Conservation (phyloP, 2,113 vertebrate genomes). For the Hyaena hyaena region DNA sequence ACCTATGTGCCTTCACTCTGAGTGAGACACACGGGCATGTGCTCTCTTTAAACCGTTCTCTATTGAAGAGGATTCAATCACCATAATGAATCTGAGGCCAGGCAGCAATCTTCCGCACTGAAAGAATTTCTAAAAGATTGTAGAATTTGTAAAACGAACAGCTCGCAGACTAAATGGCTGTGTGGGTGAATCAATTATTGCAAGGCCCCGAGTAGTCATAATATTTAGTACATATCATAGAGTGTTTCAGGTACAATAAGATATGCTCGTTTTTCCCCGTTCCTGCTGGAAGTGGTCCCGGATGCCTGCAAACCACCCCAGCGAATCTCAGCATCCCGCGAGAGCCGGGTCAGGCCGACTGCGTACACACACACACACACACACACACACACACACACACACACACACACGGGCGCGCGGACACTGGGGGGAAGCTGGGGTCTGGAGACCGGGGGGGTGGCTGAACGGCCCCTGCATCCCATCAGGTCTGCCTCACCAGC, state of each 20-base stretch:
- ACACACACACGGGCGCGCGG: neutral
- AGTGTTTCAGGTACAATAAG: slow-evolving; percentile 92
- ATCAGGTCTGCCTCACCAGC: neutral
- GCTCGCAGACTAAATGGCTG: slow-evolving; percentile 94
- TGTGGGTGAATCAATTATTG: slow-evolving; percentile 94
- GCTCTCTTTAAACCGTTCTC: slow-evolving; percentile 94
- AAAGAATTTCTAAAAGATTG: slow-evolving; percentile 97
- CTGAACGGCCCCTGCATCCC: neutral
- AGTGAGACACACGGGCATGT: slow-evolving; percentile 89
- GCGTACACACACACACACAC: neutral
- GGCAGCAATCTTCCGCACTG: slow-evolving; percentile 94
- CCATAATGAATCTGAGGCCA: slow-evolving; percentile 96
- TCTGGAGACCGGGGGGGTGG: too few relatives aligned
- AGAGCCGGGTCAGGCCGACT: slow-evolving; percentile 81
- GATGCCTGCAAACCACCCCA: slow-evolving; percentile 78
- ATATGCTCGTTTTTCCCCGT: slow-evolving; percentile 85
- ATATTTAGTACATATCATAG: slow-evolving; percentile 94
- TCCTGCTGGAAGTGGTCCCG: slow-evolving; percentile 80
- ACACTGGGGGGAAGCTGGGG: neutral
- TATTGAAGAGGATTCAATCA: slow-evolving; percentile 98
- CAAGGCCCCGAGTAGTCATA: slow-evolving; percentile 92
- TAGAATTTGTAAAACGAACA: slow-evolving; percentile 97
- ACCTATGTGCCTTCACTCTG: slow-evolving; percentile 93
- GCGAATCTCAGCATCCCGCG: slow-evolving; percentile 72
- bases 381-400: too few relatives aligned